phyloP scores from a whole-genome alignment of 2,888 invertebrate species.

The Cactoblastis cactorum region DNA sequence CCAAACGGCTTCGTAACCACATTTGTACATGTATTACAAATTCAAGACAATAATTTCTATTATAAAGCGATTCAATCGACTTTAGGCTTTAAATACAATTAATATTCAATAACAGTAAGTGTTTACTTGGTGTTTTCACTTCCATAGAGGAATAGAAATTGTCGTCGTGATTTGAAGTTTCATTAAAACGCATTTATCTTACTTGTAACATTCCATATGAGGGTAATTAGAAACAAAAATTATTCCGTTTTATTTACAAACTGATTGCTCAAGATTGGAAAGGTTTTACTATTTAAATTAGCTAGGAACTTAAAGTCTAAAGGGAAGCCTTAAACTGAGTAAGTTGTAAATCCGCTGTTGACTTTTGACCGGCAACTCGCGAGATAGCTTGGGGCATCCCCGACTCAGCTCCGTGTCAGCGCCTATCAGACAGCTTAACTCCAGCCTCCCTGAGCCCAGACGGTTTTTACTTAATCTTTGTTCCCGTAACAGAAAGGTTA shows the following conservation, averaged over 20 bases:
- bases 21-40: neutral
- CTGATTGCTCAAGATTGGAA: too few relatives aligned
- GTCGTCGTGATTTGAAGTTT: too few relatives aligned
- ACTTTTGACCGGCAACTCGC: conserved; percentile 1
- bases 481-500: neutral
- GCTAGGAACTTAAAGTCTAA: conserved; percentile 1
- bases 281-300: neutral
- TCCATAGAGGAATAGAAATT: too few relatives aligned
- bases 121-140: too few relatives aligned
- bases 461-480: conserved; percentile 3
- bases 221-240: too few relatives aligned
- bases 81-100: too few relatives aligned
- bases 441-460: neutral
- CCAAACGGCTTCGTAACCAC: neutral
- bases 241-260: too few relatives aligned
- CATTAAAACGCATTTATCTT: too few relatives aligned
- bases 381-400: conserved; percentile 4
- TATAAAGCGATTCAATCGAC: too few relatives aligned
- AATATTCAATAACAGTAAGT: too few relatives aligned
- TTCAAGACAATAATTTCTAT: neutral
- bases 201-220: too few relatives aligned
- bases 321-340: neutral
- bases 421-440: conserved; percentile 1
- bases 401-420: neutral
- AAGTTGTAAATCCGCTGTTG: conserved; percentile 10